These are phyloP conservation scores for Pimpla rufipes DNA, from an alignment of 2,888 invertebrate species.

Conservation along the genomic window DNA sequence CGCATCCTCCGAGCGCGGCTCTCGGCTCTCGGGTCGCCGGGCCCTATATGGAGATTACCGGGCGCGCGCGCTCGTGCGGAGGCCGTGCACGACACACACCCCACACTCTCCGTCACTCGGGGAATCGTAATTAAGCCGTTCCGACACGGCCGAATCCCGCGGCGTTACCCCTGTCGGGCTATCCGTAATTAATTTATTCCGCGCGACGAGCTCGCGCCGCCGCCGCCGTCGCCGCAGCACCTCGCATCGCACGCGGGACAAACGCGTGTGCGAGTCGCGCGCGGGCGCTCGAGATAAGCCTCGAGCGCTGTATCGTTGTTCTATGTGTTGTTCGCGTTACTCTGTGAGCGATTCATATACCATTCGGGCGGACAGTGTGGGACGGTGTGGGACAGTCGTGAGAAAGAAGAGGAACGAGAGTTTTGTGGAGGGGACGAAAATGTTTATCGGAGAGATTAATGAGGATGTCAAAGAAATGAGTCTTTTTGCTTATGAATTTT, in stretches of 20 bases:
- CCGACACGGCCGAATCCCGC: conserved; percentile 56
- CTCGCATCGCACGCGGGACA: conserved; percentile 25
- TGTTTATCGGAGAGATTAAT: neutral
- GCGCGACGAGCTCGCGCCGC: conserved; percentile 22
- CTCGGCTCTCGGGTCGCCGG: no score
- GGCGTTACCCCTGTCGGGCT: conserved; percentile 39
- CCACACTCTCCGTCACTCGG: conserved; percentile 42
- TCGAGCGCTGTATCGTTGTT: conserved; percentile 11
- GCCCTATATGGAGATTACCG: no score
- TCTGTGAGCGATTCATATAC: no score
- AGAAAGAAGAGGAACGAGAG: neutral
- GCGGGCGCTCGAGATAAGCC: neutral
- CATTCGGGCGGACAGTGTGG: neutral
- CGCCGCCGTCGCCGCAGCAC: neutral
- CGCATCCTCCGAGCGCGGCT: neutral
- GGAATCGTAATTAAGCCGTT: conserved; percentile 70
- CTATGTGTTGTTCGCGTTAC: conserved; percentile 10
- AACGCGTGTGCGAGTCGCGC: neutral
- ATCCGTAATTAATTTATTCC: conserved; percentile 71
- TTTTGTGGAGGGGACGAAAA: neutral
- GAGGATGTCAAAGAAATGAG: neutral
- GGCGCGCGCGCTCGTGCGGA: conserved; percentile 17
- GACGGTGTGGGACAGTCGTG: neutral
- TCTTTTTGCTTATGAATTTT: neutral
- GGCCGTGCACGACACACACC: conserved; percentile 44